Conservation (phyloP, 2,888 invertebrate species). For the Euclidia mi region DNA sequence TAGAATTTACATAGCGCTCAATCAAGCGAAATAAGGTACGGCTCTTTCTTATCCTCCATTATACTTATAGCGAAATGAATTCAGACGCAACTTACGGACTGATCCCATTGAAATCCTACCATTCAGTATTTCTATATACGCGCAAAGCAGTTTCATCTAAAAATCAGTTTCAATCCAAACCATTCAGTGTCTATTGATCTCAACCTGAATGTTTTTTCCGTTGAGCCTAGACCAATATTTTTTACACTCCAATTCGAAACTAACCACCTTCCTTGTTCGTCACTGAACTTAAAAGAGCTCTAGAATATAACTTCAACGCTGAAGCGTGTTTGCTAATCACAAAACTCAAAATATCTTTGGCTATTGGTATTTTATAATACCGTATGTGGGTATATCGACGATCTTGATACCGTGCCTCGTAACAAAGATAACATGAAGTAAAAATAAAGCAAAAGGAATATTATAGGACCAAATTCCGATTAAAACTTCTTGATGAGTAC, state of each 20-base stretch:
- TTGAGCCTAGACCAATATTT: constrained; percentile 63
- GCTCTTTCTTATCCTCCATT: too few species aligned
- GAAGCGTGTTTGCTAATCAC: constrained; percentile 52
- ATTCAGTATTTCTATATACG: constrained; percentile 6
- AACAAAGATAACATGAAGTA: too few species aligned
- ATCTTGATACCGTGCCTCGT: too few species aligned
- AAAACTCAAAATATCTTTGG: constrained; percentile 30
- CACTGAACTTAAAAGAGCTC: constrained; percentile 62
- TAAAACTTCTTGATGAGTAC: too few species aligned
- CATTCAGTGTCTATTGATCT: constrained; percentile 63
- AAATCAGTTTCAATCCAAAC: constrained; percentile 59
- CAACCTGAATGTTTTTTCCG: constrained; percentile 65
- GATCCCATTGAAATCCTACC: background rate
- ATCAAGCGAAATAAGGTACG: too few species aligned
- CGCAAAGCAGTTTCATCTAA: constrained; percentile 19
- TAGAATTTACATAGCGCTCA: too few species aligned
- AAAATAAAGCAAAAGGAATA: too few species aligned
- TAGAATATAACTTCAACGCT: constrained; percentile 54
- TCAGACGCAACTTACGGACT: too few species aligned
- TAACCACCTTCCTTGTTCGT: constrained; percentile 70
- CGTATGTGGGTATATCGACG: too few species aligned
- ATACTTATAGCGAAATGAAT: too few species aligned
- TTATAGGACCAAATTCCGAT: too few species aligned
- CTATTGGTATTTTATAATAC: too few species aligned
- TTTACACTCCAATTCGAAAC: constrained; percentile 67